Percentiles rank a stretch among this genome's conserved stretches.
phyloP scores from a whole-genome alignment of 2,888 invertebrate genomes.

The Colostygia pectinataria region DNA sequence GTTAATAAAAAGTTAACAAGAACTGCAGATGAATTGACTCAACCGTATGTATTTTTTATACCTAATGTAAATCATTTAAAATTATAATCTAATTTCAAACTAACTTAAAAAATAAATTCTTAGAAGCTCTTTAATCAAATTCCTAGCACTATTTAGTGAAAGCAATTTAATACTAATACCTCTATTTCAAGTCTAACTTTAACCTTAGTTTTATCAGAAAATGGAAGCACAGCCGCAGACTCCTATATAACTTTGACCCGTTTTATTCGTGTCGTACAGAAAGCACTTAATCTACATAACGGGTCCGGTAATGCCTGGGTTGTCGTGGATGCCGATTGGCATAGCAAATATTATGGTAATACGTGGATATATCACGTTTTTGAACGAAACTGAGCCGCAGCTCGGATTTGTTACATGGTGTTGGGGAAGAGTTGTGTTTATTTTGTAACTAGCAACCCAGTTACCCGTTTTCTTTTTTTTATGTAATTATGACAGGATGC shows the following conservation, averaged over 20 bases:
- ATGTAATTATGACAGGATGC: too few relatives aligned
- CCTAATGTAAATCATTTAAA: too few relatives aligned
- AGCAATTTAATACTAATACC: conserved; percentile 1
- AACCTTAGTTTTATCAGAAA: conserved; percentile 2
- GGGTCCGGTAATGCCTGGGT: conserved; percentile 43
- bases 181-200: conserved; percentile 2
- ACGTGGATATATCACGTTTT: conserved; percentile 27
- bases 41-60: too few relatives aligned
- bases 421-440: conserved; percentile 1
- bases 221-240: conserved; percentile 13
- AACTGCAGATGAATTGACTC: too few relatives aligned
- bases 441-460: too few relatives aligned
- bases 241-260: conserved; percentile 22
- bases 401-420: conserved; percentile 14
- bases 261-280: conserved; percentile 39
- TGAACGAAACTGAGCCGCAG: conserved; percentile 11
- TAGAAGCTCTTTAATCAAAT: too few relatives aligned
- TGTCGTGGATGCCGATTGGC: conserved; percentile 39
- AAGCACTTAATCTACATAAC: conserved; percentile 63
- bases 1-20: too few relatives aligned
- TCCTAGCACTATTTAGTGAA: too few relatives aligned
- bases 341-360: conserved; percentile 47
- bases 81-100: too few relatives aligned
- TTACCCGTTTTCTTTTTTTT: too few relatives aligned
- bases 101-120: too few relatives aligned